These are phyloP conservation scores for Irena cyanogastra DNA, from an alignment of 2,113 vertebrate genomes.

Conservation along the genomic window DNA sequence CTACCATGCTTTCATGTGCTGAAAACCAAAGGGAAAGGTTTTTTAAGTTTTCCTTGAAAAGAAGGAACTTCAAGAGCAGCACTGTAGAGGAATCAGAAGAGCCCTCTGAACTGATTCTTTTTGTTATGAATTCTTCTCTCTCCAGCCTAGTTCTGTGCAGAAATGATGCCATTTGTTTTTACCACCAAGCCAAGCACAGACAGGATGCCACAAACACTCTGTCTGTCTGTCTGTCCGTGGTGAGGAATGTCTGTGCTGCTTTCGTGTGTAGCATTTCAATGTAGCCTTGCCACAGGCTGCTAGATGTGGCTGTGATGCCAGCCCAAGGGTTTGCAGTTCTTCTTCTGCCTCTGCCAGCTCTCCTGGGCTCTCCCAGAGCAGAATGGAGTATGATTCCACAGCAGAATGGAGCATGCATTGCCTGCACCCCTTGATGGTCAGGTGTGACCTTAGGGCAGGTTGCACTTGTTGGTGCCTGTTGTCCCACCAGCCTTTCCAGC, in stretches of 20 bases:
- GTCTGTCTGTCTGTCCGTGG: neutral
- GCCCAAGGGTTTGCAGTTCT: neutral
- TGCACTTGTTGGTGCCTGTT: neutral
- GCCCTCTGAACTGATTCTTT: neutral
- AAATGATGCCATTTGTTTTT: neutral
- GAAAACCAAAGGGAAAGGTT: neutral
- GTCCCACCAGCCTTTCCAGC: neutral
- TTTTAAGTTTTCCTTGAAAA: neutral
- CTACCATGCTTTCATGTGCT: neutral
- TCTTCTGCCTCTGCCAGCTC: neutral
- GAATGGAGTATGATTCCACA: neutral
- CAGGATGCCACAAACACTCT: neutral
- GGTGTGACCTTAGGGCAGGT: neutral
- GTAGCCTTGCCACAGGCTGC: neutral
- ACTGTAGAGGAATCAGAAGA: neutral
- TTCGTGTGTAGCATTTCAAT: fast-evolving
- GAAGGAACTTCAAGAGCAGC: neutral
- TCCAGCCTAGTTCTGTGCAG: neutral
- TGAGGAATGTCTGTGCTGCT: neutral
- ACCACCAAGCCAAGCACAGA: neutral
- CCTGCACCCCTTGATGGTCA: neutral
- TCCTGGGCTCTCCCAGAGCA: neutral
- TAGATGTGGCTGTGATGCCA: neutral
- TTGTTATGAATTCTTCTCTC: neutral
- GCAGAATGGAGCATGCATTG: neutral